These are phyloP conservation scores for Agrotis segetum DNA, from an alignment of 2,888 invertebrate genomes.

Conservation along the genomic window DNA sequence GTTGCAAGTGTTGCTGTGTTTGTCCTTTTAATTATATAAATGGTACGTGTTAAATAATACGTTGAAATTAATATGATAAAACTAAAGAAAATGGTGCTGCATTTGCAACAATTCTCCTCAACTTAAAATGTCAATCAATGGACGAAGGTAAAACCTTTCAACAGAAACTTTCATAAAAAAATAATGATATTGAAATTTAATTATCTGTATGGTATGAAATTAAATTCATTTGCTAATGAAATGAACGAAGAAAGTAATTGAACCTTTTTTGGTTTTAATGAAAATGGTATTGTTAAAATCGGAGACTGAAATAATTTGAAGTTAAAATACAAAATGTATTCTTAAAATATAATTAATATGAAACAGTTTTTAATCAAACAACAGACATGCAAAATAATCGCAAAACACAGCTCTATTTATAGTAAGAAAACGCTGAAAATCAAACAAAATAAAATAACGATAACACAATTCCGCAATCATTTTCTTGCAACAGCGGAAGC, in stretches of 20 bases:
- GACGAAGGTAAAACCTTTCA: neutral
- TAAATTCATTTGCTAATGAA: neutral
- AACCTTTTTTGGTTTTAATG: neutral
- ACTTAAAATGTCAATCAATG: neutral
- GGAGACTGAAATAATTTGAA: neutral
- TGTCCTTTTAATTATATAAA: slow-evolving; percentile 49
- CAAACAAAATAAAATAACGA: slow-evolving; percentile 36
- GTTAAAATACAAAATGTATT: too few relatives aligned
- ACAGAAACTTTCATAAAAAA: neutral
- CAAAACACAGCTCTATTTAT: neutral
- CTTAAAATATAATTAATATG: neutral
- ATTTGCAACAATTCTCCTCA: neutral
- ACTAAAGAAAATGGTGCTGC: neutral
- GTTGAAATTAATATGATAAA: slow-evolving; percentile 4
- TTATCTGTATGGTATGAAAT: neutral
- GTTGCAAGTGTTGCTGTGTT: slow-evolving; percentile 59
- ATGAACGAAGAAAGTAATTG: neutral
- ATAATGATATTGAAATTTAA: neutral
- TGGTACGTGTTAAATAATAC: slow-evolving; percentile 31
- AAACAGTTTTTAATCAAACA: neutral
- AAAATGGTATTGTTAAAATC: neutral
- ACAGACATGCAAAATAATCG: neutral
- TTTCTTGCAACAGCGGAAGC: slow-evolving; percentile 31
- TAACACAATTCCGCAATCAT: slow-evolving; percentile 28
- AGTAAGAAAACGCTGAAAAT: slow-evolving; percentile 25